Evolutionary conservation across 2,888 invertebrate genomes (phyloP).

Genomic region (Ctena decussata): DNA sequence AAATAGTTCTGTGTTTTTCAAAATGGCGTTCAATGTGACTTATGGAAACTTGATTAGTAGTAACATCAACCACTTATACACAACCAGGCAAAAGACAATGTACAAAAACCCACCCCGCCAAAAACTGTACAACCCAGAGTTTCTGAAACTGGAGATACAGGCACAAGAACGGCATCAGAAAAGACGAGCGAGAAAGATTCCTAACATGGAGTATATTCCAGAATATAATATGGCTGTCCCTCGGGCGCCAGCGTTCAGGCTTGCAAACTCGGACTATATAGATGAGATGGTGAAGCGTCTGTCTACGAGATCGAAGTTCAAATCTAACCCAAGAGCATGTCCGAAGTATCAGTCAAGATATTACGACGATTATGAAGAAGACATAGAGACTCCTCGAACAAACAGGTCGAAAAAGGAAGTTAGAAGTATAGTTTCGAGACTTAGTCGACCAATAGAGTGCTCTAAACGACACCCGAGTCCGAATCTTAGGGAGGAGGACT

Average conservation of each 20-base stretch:
- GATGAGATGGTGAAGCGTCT: constrained; percentile 52
- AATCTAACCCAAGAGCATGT: constrained; percentile 50
- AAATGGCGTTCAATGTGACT: constrained; percentile 62
- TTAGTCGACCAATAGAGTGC: constrained; percentile 37
- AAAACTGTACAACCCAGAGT: constrained; percentile 54
- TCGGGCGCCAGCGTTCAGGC: constrained; percentile 61
- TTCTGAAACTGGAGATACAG: constrained; percentile 54
- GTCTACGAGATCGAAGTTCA: constrained; percentile 41
- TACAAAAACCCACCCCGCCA: constrained; percentile 40
- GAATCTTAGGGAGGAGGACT: constrained; percentile 55
- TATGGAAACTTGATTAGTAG: constrained; percentile 41
- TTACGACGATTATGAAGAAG: constrained; percentile 45
- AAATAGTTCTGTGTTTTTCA: not conserved
- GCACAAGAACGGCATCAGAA: constrained; percentile 48
- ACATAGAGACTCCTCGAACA: constrained; percentile 25
- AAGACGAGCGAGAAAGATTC: constrained; percentile 19
- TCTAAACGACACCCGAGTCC: constrained; percentile 58
- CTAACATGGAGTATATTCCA: constrained; percentile 64
- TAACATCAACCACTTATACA: constrained; percentile 63
- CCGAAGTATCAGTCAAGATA: constrained; percentile 51
- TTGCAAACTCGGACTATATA: constrained; percentile 42
- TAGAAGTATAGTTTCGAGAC: constrained; percentile 49
- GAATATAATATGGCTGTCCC: constrained; percentile 61
- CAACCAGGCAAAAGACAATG: constrained; percentile 61
- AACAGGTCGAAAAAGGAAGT: constrained; percentile 44